These are phyloP conservation scores for Asobara japonica DNA, from an alignment of 1,140 invertebrate species.

Conservation along the genomic window DNA sequence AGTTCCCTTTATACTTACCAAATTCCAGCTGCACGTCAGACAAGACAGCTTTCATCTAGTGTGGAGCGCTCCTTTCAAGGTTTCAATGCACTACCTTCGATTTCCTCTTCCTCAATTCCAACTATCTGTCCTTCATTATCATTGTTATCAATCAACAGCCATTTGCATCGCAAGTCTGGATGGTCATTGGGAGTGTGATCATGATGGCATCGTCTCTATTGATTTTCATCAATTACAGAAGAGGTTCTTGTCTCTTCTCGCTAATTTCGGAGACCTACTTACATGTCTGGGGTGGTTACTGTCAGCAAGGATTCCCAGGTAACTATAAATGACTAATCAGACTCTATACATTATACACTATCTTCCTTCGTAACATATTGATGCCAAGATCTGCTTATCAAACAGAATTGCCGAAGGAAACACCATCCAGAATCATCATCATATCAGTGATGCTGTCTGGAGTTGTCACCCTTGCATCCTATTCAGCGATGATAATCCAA, in stretches of 20 bases:
- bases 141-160: no score
- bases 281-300: conserved; percentile 43
- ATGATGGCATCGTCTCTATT: conserved; percentile 35
- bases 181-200: conserved; percentile 35
- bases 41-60: no score
- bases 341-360: no score
- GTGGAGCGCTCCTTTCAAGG: no score
- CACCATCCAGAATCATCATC: neutral
- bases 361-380: no score
- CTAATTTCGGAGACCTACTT: conserved; percentile 40
- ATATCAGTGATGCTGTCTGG: neutral
- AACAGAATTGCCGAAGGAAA: neutral
- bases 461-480: neutral
- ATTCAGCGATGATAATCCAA: neutral
- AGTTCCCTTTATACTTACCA: no score
- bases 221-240: conserved; percentile 37
- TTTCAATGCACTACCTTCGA: no score
- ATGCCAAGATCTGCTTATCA: neutral
- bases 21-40: no score
- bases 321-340: neutral
- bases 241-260: neutral
- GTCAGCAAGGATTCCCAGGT: neutral
- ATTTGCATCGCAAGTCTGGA: conserved; percentile 40
- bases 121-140: no score
- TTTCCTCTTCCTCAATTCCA: no score